Evolutionary conservation across 2,113 vertebrate genomes (phyloP), one percentile per base, ranked within the genome.

Genomic region (Sialia sialis): DNA sequence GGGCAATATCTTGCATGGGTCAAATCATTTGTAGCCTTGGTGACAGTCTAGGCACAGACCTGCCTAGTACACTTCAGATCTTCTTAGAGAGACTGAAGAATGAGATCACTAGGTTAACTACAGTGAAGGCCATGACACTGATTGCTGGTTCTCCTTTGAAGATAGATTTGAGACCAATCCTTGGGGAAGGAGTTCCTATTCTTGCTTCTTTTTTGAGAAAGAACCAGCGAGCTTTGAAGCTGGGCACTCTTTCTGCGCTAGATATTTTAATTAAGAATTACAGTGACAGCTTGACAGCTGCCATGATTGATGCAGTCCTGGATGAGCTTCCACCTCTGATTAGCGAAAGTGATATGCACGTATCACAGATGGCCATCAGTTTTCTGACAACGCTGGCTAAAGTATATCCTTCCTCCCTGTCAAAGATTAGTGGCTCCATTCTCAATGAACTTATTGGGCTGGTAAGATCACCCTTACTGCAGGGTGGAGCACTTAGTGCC

Each of bases 341-440:
- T 97, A 99, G 99, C 1, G 99, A 99, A 97, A 99, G 99, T 76
- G 99, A 99, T 97, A 99, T 99, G 99, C 99, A 99, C 52, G 99
- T 99, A 74, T 99, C 99, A 4, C 99, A 99, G 97, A 99, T 99
- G 99, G 99, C 99, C 75, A 99, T 99, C 96, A 99, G 99, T 97
- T 99, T 99, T 96, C 98, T 99, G 88, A 99, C 99, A 91, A 99
- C 99, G 0, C 97, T 99, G 95, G 99, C 99, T 60, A 99, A 98
- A 90, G 99, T 99, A 13, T 99, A 99, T 97, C 99, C 99, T 68
- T 99, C 99, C n/a, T 99, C 99, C 29, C 98, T 99, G 70, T 98
- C 98, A 46, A 99, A 99, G 98, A 99, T 99, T 96, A 99, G 98
- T 84, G 99, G 99, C 26, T 99, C 98, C 92, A 99, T 99, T 97